Conservation (phyloP, 2,113 vertebrate genomes). For the Cyprinodon tularosa region DNA sequence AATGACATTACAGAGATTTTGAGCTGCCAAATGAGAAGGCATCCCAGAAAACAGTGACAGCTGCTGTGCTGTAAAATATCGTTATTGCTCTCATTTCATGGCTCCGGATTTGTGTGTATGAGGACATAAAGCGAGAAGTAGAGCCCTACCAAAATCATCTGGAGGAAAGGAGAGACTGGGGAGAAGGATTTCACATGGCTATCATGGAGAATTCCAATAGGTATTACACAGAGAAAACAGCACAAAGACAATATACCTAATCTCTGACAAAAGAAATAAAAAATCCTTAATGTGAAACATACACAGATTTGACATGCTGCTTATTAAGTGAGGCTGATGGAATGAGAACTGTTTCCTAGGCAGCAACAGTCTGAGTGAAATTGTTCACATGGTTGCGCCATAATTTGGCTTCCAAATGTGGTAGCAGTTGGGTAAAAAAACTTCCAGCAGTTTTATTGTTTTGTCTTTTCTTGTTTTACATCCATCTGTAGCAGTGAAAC, state of each 20-base stretch:
- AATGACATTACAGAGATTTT: constrained; percentile 32
- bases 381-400: constrained; percentile 29
- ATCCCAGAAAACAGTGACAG: constrained; percentile 47
- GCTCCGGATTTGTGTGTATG: constrained; percentile 24
- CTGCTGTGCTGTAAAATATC: constrained; percentile 57
- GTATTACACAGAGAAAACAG: too few relatives aligned
- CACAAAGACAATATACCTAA: too few relatives aligned
- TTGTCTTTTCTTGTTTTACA: constrained; percentile 10
- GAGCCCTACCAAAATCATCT: constrained; percentile 19
- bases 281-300: too few relatives aligned
- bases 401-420: constrained; percentile 9
- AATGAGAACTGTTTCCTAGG: neutral
- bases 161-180: neutral
- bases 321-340: too few relatives aligned
- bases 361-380: too few relatives aligned
- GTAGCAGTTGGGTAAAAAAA: constrained; percentile 20
- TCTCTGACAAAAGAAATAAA: too few relatives aligned
- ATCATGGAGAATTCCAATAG: neutral
- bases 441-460: constrained; percentile 18
- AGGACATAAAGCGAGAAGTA: constrained; percentile 30
- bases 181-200: neutral
- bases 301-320: too few relatives aligned
- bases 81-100: constrained; percentile 48
- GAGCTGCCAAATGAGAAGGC: constrained; percentile 48
- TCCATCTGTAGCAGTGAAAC: constrained; percentile 23